phyloP scores from a whole-genome alignment of 2,797 vertebrate species.

The Schizopygopsis malacanthus region DNA sequence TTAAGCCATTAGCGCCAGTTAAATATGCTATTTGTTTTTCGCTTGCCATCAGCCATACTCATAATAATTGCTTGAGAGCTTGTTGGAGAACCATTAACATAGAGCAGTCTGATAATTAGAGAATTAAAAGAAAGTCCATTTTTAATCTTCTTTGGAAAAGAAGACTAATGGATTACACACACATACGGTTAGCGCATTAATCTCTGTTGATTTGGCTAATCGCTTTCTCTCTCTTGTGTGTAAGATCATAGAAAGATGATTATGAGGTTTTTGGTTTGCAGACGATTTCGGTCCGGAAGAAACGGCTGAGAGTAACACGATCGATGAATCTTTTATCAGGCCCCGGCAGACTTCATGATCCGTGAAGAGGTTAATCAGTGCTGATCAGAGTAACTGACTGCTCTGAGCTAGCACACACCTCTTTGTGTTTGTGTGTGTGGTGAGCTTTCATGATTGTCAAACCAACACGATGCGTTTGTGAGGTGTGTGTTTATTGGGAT shows the following conservation, averaged over 20 bases:
- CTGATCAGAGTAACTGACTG: conserved; percentile 37
- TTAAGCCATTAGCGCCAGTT: conserved; percentile 59
- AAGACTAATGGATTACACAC: conserved; percentile 69
- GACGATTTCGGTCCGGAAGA: conserved; percentile 54
- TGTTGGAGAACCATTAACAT: conserved; percentile 69
- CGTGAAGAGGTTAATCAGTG: conserved; percentile 54
- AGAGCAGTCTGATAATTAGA: conserved; percentile 70
- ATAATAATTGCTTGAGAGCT: conserved; percentile 64
- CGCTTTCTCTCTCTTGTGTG: conserved; percentile 66
- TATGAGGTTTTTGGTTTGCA: conserved; percentile 66
- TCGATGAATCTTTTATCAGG: conserved; percentile 69
- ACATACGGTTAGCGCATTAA: conserved; percentile 65
- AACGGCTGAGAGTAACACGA: conserved; percentile 55
- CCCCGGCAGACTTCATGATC: conserved; percentile 56
- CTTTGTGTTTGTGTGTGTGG: conserved; percentile 36
- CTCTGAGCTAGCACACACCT: neutral
- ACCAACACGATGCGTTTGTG: conserved; percentile 24
- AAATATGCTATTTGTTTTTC: conserved; percentile 70
- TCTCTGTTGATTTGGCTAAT: conserved; percentile 77
- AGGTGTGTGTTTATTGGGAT: conserved; percentile 33
- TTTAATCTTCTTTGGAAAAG: conserved; percentile 72
- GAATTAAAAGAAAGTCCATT: conserved; percentile 67
- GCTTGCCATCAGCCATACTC: conserved; percentile 65
- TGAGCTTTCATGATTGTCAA: conserved; percentile 35
- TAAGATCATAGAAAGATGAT: conserved; percentile 72